Conservation (phyloP, 2,888 invertebrate species). For the Dicranocentrus wangi region DNA sequence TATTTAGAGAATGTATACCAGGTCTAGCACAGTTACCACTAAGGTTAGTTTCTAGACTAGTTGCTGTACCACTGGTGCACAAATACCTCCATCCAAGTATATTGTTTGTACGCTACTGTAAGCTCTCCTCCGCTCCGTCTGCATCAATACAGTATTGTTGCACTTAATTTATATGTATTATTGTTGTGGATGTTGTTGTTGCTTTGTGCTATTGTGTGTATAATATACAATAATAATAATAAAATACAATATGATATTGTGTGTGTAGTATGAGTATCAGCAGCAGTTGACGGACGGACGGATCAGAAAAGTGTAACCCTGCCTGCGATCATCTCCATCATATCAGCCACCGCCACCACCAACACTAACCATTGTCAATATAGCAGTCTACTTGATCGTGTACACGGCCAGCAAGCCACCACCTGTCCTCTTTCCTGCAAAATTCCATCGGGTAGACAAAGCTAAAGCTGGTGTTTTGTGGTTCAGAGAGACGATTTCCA, state of each 20-base stretch:
- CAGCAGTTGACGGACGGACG: neutral
- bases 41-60: slow-evolving; percentile 13
- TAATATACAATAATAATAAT: neutral
- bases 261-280: neutral
- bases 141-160: neutral
- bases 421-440: slow-evolving; percentile 63
- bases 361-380: slow-evolving; percentile 35
- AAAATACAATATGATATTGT: neutral
- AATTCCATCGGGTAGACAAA: slow-evolving; percentile 47
- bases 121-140: too few relatives aligned
- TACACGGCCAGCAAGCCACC: slow-evolving; percentile 2
- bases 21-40: too few relatives aligned
- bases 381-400: neutral
- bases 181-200: neutral
- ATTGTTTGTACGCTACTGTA: too few relatives aligned
- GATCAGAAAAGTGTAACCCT: neutral
- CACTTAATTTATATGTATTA: neutral
- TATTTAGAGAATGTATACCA: too few relatives aligned
- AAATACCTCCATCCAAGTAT: too few relatives aligned
- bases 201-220: slow-evolving; percentile 10
- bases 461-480: slow-evolving; percentile 18
- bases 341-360: too few relatives aligned
- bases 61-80: too few relatives aligned
- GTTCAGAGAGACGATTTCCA: neutral
- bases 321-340: neutral